Percentiles rank a stretch among this genome's conserved stretches.
Evolutionary conservation across 2,888 invertebrate species (phyloP).

Genomic region (Tenthredo scrophulariae): DNA sequence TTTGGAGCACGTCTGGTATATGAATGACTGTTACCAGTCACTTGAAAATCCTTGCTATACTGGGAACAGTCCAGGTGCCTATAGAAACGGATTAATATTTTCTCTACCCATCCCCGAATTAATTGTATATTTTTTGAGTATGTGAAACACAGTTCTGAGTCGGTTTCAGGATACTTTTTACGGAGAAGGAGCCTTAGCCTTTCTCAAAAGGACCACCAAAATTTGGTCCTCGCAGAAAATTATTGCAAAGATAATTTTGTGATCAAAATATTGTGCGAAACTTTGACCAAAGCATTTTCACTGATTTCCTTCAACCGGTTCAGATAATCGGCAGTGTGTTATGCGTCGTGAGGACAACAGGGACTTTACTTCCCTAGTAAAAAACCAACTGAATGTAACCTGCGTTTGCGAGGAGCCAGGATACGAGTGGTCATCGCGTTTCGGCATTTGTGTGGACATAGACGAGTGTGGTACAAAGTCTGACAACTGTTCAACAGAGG

Average conservation of each 20-base stretch:
- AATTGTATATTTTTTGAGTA: background rate
- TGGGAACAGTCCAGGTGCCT: constrained; percentile 74
- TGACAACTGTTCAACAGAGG: constrained; percentile 77
- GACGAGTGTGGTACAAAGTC: constrained; percentile 80
- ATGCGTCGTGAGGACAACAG: constrained; percentile 77
- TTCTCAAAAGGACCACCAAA: background rate
- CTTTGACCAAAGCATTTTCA: background rate
- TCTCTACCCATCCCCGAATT: background rate
- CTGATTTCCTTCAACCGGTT: background rate
- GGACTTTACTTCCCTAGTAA: constrained; percentile 79
- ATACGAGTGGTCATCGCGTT: constrained; percentile 81
- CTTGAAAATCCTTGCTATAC: constrained; percentile 80
- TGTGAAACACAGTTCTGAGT: background rate
- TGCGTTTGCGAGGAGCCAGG: constrained; percentile 81
- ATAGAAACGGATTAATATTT: constrained; percentile 11
- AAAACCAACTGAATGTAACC: constrained; percentile 83
- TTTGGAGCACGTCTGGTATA: constrained; percentile 77
- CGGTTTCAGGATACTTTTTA: background rate
- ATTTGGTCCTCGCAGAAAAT: background rate
- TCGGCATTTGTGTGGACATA: constrained; percentile 83
- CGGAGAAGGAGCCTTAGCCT: background rate
- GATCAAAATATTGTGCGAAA: background rate
- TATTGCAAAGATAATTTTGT: background rate
- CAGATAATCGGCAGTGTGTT: constrained; percentile 73
- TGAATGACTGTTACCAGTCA: constrained; percentile 78